Evolutionary conservation across 1,140 invertebrate genomes (phyloP), one percentile per base, ranked within the genome.

Genomic region (Leucophenga varia): DNA sequence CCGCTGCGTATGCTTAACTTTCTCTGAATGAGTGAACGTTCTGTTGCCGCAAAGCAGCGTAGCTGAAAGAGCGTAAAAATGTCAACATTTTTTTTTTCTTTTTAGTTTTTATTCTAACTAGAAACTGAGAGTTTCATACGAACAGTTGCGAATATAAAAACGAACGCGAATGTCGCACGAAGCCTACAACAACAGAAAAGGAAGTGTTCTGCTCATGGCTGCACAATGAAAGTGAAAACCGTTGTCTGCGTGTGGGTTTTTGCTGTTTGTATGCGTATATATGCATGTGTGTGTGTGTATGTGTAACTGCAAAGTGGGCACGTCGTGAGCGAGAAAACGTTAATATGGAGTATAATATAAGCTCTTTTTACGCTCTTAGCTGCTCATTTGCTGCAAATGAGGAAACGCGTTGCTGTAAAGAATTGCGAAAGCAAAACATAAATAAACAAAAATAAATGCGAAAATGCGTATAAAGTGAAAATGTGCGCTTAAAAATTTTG

Each of bases 371-470:
- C n/a, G n/a, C n/a, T n/a, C n/a, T n/a, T n/a, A n/a, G n/a, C n/a
- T n/a, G n/a, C n/a, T n/a, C n/a, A n/a, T n/a, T n/a, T n/a, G n/a
- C n/a, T n/a, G 31, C 46, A 40, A 43, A 53, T 16, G 52, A 50
- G 37, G 36, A 47, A 47, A 35, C 32, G 22, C 10, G 8, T 10
- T 21, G 14, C 19, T 39, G 44, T 39, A 55, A 67, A 67, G 63
- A 67, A 67, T 67, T 57, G 50, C 46, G 55, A 46, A 67, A 67
- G 50, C 63, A 67, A 67, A 67, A 67, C 63, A 67, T 67, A 59
- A 67, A 67, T 67, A 67, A 67, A 67, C 63, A 67, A 67, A 67
- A 67, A 67, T 67, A 67, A 67, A 67, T 50, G 54, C 63, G 63
- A 67, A 67, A 67, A 67, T 50, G 54, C 63, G 63, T 63, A 67